These are phyloP conservation scores for Drosophila bifasciata DNA, from an alignment of 1,140 invertebrate genomes.

Conservation along the genomic window DNA sequence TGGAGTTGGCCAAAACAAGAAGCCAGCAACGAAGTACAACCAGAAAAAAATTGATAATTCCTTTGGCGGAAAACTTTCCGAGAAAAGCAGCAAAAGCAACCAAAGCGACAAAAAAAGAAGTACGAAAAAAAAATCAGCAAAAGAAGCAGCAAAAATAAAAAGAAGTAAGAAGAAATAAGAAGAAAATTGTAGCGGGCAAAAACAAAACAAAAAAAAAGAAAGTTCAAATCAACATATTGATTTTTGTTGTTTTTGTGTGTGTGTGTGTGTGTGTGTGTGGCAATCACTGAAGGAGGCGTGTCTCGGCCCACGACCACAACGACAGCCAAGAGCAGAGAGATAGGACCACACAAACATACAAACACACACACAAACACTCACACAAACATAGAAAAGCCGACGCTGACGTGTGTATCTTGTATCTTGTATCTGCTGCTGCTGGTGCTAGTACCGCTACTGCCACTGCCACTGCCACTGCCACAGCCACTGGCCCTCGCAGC, in stretches of 20 bases:
- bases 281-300: slow-evolving; percentile 42
- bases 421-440: slow-evolving; percentile 37
- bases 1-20: slow-evolving; percentile 57
- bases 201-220: slow-evolving; percentile 39
- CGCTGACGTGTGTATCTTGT: slow-evolving; percentile 79
- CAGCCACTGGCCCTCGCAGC: slow-evolving; percentile 8
- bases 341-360: slow-evolving; percentile 33
- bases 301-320: slow-evolving; percentile 46
- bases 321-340: slow-evolving; percentile 19
- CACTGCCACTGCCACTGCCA: not conserved
- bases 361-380: slow-evolving; percentile 10
- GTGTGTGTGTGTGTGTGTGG: slow-evolving; percentile 30
- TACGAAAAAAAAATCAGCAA: slow-evolving; percentile 14
- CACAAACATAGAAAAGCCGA: slow-evolving; percentile 22
- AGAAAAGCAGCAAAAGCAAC: slow-evolving; percentile 18
- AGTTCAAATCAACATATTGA: slow-evolving; percentile 81
- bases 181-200: not conserved
- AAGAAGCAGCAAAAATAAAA: slow-evolving; percentile 40
- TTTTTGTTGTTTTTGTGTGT: slow-evolving; percentile 63
- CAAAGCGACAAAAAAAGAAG: slow-evolving; percentile 5
- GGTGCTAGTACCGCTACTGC: slow-evolving; percentile 9
- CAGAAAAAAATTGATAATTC: slow-evolving; percentile 51
- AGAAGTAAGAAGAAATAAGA: too few relatives aligned
- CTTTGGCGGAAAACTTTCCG: slow-evolving; percentile 53
- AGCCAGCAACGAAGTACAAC: slow-evolving; percentile 16